Base-by-base conservation (phyloP, 2,888 invertebrate genomes). In the Fragum whitleyi region DNA sequence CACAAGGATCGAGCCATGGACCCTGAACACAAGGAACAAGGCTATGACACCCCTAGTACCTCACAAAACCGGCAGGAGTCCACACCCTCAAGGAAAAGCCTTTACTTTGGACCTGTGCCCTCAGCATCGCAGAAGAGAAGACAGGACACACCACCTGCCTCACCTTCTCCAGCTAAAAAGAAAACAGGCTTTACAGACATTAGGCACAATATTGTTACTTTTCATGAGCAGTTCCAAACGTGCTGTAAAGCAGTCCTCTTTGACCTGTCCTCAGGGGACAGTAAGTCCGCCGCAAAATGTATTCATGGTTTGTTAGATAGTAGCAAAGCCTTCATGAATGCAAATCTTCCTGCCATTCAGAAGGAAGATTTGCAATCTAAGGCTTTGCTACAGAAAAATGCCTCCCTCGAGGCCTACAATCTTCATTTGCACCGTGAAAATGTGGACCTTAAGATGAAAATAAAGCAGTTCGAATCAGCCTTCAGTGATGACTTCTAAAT, bases 131-230 rank as follows among this genome's bases (percentile, higher is more conserved):
- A 47, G 47, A 47, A 47, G 47, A 47, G n/a, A 47, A 47, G 16
- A 47, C 47, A 47, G 47, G 47, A 47, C 47, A 47, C 47, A 47
- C 47, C 47, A 47, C 47, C 47, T 47, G 47, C 47, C 47, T 47
- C 47, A 47, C 47, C 47, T 9, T 47, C 47, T 47, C 47, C 47
- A 47, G 47, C 47, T 47, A 47, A 47, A 16, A 47, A 47, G 47
- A 47, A 47, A 47, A 47, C 47, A 47, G 47, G 47, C 47, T 47
- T 19, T 47, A 47, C 47, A 47, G 47, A 47, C 47, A 47, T 47
- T 47, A 47, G 14, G 47, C 47, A 47, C 16, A 47, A 47, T n/a
- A 47, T 47, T 47, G 16, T 47, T 47, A 47, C 5, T 47, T 47
- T 47, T 47, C 47, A 47, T 47, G 47, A 47, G 47, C 47, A 19